Percentiles rank a stretch among this genome's conserved stretches.
Evolutionary conservation across 2,113 vertebrate genomes (phyloP).

Genomic region (Ciconia boyciana): DNA sequence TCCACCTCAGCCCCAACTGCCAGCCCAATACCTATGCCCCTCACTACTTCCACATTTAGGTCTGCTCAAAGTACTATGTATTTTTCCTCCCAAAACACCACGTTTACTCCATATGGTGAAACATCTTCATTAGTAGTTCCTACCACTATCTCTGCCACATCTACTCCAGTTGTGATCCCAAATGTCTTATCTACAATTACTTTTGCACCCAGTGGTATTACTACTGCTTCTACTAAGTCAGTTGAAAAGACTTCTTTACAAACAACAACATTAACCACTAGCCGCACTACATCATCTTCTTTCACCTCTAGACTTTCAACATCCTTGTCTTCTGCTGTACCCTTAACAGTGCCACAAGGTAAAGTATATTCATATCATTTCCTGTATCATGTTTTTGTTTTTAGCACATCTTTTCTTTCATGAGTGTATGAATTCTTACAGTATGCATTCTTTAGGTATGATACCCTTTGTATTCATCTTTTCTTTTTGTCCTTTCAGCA

Average conservation of each 20-base stretch:
- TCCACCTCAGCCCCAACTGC: rapidly evolving
- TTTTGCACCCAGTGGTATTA: background rate
- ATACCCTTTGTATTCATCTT: background rate
- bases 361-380: background rate
- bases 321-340: background rate
- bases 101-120: background rate
- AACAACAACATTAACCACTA: background rate
- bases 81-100: background rate
- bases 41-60: background rate
- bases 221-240: background rate
- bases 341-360: background rate
- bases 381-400: rapidly evolving
- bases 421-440: background rate
- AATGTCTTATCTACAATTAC: background rate
- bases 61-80: background rate
- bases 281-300: rapidly evolving
- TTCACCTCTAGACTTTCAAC: background rate
- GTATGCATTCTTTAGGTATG: rapidly evolving
- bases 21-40: rapidly evolving
- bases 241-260: background rate
- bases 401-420: background rate
- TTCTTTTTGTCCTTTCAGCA: background rate
- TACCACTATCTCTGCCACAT: background rate
- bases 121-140: background rate
- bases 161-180: background rate